Conservation (phyloP, 2,797 vertebrate species). For the Schizopygopsis malacanthus region DNA sequence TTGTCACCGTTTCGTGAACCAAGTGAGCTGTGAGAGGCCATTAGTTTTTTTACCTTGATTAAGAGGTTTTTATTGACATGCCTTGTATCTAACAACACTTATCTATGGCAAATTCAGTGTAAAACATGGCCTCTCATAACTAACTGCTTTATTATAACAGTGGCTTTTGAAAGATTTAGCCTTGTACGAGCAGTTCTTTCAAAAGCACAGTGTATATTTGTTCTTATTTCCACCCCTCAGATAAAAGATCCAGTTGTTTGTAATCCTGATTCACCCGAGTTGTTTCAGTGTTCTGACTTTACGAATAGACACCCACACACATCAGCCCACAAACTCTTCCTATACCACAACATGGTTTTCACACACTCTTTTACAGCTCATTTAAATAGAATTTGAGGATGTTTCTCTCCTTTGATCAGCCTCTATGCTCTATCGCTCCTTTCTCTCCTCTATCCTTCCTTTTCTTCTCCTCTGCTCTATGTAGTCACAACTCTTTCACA, state of each 20-base stretch:
- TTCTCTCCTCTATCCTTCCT: constrained; percentile 38
- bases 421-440: constrained; percentile 35
- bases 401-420: constrained; percentile 56
- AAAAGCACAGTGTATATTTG: constrained; percentile 21
- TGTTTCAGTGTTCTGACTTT: constrained; percentile 31
- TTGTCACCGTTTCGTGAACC: not conserved
- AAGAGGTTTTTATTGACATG: not conserved
- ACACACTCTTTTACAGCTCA: constrained; percentile 24
- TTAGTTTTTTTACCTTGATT: not conserved
- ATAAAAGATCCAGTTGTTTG: constrained; percentile 37
- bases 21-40: too few relatives aligned
- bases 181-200: not conserved
- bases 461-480: constrained; percentile 40
- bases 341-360: constrained; percentile 25
- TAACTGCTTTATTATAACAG: constrained; percentile 29
- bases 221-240: constrained; percentile 22
- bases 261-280: constrained; percentile 19
- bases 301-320: constrained; percentile 14
- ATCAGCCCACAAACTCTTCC: constrained; percentile 30
- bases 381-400: constrained; percentile 48
- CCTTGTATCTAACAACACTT: not conserved
- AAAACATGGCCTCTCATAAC: constrained; percentile 1
- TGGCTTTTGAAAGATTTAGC: constrained; percentile 1
- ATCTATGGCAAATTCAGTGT: not conserved
- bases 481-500: constrained; percentile 66